These are phyloP conservation scores for Sciurus carolinensis DNA, from an alignment of 2,797 vertebrate species.

Conservation along the genomic window DNA sequence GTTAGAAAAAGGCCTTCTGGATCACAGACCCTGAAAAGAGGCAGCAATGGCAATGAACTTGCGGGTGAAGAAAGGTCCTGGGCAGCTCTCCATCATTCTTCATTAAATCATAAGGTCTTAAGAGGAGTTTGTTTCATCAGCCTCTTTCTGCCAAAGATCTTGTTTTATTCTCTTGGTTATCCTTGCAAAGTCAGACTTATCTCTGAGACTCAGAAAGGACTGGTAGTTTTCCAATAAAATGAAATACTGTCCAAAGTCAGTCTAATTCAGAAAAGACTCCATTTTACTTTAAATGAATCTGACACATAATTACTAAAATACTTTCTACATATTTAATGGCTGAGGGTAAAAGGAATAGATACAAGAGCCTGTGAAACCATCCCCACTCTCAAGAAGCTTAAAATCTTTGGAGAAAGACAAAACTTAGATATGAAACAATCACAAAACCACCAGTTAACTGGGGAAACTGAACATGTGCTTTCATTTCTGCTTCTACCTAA, in stretches of 20 bases:
- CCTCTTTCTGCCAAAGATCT: constrained; percentile 15
- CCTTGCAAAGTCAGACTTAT: not conserved
- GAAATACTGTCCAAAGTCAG: not conserved
- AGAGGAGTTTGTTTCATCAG: constrained; percentile 46
- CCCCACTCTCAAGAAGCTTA: not conserved
- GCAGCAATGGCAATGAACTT: not conserved
- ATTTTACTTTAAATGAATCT: constrained; percentile 52
- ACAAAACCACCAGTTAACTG: not conserved
- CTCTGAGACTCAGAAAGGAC: not conserved
- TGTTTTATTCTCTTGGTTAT: constrained; percentile 10
- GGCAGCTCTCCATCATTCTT: not conserved
- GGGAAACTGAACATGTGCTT: not conserved
- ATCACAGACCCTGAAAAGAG: not conserved
- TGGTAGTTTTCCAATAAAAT: constrained; percentile 46
- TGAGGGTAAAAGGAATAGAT: not conserved
- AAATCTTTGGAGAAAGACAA: constrained; percentile 41
- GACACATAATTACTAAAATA: constrained; percentile 53
- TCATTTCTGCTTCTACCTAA: constrained; percentile 42
- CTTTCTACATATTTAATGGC: constrained; percentile 38
- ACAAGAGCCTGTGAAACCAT: not conserved
- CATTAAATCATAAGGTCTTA: constrained; percentile 24
- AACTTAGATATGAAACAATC: not conserved
- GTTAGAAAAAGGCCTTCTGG: constrained; percentile 33
- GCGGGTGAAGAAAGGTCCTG: not conserved
- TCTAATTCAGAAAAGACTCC: constrained; percentile 51